Evolutionary conservation across 2,888 invertebrate species (phyloP).

Genomic region (Acleris emargana): DNA sequence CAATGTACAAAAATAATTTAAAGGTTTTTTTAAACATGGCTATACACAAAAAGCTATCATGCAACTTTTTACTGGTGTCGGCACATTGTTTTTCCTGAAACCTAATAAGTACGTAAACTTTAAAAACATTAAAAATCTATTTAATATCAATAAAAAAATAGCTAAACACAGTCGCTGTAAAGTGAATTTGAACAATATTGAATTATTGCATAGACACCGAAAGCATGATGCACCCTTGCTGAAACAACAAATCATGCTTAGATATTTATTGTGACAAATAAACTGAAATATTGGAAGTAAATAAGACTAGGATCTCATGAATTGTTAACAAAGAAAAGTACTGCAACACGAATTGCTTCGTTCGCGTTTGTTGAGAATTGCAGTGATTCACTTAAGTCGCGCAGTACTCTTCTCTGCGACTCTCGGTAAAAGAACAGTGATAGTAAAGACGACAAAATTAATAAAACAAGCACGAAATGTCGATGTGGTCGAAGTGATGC

Average conservation of each 20-base stretch:
- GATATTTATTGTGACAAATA: conserved; percentile 64
- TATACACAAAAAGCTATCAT: conserved; percentile 82
- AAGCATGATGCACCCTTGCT: conserved; percentile 80
- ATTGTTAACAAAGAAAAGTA: conserved; percentile 66
- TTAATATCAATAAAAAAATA: neutral
- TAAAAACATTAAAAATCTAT: neutral
- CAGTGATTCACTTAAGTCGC: conserved; percentile 16
- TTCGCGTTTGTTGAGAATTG: neutral
- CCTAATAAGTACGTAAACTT: conserved; percentile 5
- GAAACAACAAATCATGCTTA: conserved; percentile 75
- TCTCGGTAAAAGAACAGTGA: conserved; percentile 57
- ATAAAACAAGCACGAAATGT: conserved; percentile 69
- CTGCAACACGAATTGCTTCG: conserved; percentile 44
- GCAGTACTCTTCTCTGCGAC: conserved; percentile 68
- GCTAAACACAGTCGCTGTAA: conserved; percentile 33
- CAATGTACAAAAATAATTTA: conserved; percentile 23
- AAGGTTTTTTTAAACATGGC: conserved; percentile 37
- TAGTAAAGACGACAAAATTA: conserved; percentile 57
- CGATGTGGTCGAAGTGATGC: conserved; percentile 57
- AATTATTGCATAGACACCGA: conserved; percentile 76
- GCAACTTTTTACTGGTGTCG: conserved; percentile 56
- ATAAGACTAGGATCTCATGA: conserved; percentile 50
- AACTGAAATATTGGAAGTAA: conserved; percentile 54
- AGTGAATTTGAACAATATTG: conserved; percentile 50
- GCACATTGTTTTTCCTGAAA: conserved; percentile 25